Percentiles rank a stretch among this genome's conserved stretches.
phyloP scores from a whole-genome alignment of 1,140 invertebrate genomes.

The Saccostrea cuccullata region DNA sequence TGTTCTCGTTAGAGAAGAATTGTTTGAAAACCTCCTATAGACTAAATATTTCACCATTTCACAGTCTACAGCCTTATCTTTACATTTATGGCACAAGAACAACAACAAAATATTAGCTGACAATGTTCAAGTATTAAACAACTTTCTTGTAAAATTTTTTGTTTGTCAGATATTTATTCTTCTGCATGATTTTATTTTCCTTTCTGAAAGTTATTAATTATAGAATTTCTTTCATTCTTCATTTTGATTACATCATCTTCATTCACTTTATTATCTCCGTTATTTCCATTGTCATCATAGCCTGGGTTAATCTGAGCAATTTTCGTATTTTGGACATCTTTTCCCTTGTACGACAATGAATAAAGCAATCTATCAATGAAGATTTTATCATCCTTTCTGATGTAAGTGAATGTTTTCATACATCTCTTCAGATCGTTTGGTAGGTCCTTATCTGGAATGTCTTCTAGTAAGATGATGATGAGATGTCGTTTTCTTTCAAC shows the following conservation, averaged over 20 bases:
- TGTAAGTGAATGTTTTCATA: conserved; percentile 93
- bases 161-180: no score
- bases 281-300: background rate
- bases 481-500: conserved; percentile 70
- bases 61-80: no score
- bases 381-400: conserved; percentile 77
- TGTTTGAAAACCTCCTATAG: no score
- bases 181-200: no score
- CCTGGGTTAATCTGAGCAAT: background rate
- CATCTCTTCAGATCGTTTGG: conserved; percentile 94
- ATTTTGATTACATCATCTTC: background rate
- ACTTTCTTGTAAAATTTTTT: no score
- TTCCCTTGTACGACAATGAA: conserved; percentile 53
- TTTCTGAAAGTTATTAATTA: no score
- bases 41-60: no score
- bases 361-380: conserved; percentile 68
- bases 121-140: no score
- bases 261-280: background rate
- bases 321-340: background rate
- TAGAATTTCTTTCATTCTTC: background rate
- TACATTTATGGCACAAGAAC: no score
- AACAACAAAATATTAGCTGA: no score
- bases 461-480: conserved; percentile 68
- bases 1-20: no score
- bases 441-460: conserved; percentile 82